A percentile compares a stretch with the other conserved stretches of the same genome.
Conservation (phyloP, 2,888 invertebrate genomes). For the Agrypnus murinus region DNA sequence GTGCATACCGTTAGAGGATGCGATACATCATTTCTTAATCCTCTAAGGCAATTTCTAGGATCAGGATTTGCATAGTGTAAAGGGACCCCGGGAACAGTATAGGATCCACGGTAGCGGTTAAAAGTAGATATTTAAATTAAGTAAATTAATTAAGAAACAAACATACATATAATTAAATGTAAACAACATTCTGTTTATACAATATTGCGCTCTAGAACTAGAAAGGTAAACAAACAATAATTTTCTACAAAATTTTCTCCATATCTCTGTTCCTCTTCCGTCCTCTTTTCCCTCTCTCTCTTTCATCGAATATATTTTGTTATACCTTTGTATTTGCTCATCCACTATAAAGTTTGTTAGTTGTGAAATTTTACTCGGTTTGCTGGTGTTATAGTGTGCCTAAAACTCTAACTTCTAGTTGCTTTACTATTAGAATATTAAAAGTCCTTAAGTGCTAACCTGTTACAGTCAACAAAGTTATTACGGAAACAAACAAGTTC, state of each 20-base stretch:
- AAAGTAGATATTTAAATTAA: constrained; percentile 10
- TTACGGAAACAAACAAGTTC: too few species aligned
- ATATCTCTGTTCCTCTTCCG: not conserved
- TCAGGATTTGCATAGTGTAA: constrained; percentile 1
- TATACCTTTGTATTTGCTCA: constrained; percentile 16
- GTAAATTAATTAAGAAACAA: constrained; percentile 12
- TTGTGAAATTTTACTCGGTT: not conserved
- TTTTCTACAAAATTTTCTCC: not conserved
- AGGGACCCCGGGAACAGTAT: not conserved
- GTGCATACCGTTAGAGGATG: not conserved
- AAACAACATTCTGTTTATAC: constrained; percentile 2
- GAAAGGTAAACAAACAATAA: constrained; percentile 1
- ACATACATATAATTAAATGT: constrained; percentile 16
- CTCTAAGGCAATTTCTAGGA: constrained; percentile 5
- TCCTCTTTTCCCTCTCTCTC: too few species aligned
- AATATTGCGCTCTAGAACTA: not conserved
- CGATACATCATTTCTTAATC: constrained; percentile 17
- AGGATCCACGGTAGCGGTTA: not conserved
- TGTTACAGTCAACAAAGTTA: too few species aligned
- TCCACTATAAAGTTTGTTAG: constrained; percentile 3
- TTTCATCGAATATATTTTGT: too few species aligned
- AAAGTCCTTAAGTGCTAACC: not conserved
- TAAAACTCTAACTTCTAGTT: not conserved
- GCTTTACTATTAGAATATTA: constrained; percentile 1
- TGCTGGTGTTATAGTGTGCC: not conserved